phyloP scores from a whole-genome alignment of 2,797 vertebrate genomes.

The Coregonus sp. region DNA sequence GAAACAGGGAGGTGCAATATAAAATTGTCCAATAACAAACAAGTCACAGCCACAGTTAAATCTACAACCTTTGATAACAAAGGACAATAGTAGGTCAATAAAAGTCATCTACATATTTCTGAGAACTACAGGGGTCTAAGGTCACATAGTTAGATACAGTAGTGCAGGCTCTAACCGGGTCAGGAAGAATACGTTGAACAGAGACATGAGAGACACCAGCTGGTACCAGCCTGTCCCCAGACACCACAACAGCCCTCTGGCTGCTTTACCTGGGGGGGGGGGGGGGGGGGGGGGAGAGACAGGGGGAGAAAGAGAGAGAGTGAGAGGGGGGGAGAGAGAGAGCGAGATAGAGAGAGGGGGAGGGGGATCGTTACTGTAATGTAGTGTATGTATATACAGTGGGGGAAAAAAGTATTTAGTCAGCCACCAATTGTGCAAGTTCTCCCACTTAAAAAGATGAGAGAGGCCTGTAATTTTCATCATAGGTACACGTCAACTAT shows the following conservation, averaged over 20 bases:
- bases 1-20: not conserved
- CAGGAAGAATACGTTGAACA: slow-evolving; percentile 89
- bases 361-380: too few relatives aligned
- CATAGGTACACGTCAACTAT: too few relatives aligned
- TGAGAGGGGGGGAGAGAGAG: too few relatives aligned
- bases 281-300: not conserved
- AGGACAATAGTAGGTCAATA: not conserved
- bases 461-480: too few relatives aligned
- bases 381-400: too few relatives aligned
- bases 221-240: slow-evolving; percentile 90
- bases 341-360: too few relatives aligned
- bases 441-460: too few relatives aligned
- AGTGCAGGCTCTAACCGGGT: slow-evolving; percentile 76
- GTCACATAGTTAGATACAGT: not conserved
- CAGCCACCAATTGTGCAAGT: too few relatives aligned
- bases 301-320: not conserved
- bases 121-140: not conserved
- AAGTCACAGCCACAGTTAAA: not conserved
- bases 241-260: slow-evolving; percentile 81
- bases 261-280: slow-evolving; percentile 78
- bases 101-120: not conserved
- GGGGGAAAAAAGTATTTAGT: too few relatives aligned
- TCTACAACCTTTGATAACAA: not conserved
- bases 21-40: not conserved
- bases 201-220: slow-evolving; percentile 84